phyloP scores from a whole-genome alignment of 2,113 vertebrate genomes.

The Micromys minutus region DNA sequence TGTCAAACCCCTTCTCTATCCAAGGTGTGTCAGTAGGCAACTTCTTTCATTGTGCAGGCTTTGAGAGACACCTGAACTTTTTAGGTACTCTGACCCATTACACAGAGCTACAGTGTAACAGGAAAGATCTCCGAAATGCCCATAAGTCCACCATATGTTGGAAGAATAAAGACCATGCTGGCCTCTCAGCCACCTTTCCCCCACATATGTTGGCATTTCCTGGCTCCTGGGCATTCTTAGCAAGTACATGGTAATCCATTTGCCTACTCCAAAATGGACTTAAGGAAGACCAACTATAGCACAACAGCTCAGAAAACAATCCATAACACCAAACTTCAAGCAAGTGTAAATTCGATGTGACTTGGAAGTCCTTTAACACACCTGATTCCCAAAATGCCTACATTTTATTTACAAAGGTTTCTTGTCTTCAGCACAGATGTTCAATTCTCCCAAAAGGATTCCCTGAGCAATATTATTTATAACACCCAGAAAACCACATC shows the following conservation, averaged over 20 bases:
- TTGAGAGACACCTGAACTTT: background rate
- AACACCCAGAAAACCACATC: constrained; percentile 4
- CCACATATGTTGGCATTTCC: background rate
- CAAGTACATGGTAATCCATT: background rate
- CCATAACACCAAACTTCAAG: background rate
- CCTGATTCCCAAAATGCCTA: background rate
- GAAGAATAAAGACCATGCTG: background rate
- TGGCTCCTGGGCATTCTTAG: background rate
- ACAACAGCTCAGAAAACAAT: background rate
- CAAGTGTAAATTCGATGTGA: background rate
- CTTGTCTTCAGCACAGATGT: constrained; percentile 33
- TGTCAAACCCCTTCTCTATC: background rate
- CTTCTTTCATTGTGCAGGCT: background rate
- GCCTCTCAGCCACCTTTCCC: background rate
- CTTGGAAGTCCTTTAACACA: background rate
- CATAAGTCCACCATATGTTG: background rate
- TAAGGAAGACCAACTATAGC: background rate
- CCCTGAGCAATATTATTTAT: constrained; percentile 21
- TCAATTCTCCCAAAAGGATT: constrained; percentile 13
- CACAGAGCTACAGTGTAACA: background rate
- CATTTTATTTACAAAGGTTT: constrained; percentile 28
- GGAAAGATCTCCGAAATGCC: background rate
- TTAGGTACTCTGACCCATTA: background rate
- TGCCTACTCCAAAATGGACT: background rate
- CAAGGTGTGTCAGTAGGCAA: background rate